These are phyloP conservation scores for Potorous gilbertii DNA, from an alignment of 2,797 vertebrate genomes.

Conservation along the genomic window DNA sequence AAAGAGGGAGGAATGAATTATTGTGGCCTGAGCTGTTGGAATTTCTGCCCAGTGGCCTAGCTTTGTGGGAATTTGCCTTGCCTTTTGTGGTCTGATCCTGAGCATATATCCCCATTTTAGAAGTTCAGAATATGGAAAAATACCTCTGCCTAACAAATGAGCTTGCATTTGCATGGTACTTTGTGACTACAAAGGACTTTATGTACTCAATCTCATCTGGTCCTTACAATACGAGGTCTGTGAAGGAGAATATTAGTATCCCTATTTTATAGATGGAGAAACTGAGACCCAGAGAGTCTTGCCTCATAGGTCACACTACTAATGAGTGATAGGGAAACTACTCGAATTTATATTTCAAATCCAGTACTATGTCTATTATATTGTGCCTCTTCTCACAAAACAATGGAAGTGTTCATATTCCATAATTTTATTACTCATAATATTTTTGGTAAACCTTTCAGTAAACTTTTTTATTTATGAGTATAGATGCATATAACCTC, in stretches of 20 bases:
- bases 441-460: not conserved
- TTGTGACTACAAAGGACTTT: not conserved
- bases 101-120: not conserved
- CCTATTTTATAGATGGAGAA: not conserved
- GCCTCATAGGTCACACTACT: not conserved
- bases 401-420: not conserved
- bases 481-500: not conserved
- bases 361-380: not conserved
- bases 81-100: not conserved
- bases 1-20: not conserved
- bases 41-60: not conserved
- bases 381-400: not conserved
- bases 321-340: not conserved
- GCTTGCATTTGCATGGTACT: not conserved
- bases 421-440: not conserved
- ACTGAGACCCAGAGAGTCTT: not conserved
- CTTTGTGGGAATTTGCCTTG: not conserved
- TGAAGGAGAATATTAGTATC: not conserved
- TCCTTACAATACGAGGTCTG: not conserved
- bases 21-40: not conserved
- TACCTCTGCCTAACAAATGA: not conserved
- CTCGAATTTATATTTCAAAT: not conserved
- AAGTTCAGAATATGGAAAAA: conserved; percentile 7
- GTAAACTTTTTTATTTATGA: not conserved
- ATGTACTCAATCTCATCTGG: not conserved